Percentiles rank a stretch among this genome's conserved stretches.
Evolutionary conservation across 2,797 vertebrate species (phyloP).

Genomic region (Monodelphis domestica): DNA sequence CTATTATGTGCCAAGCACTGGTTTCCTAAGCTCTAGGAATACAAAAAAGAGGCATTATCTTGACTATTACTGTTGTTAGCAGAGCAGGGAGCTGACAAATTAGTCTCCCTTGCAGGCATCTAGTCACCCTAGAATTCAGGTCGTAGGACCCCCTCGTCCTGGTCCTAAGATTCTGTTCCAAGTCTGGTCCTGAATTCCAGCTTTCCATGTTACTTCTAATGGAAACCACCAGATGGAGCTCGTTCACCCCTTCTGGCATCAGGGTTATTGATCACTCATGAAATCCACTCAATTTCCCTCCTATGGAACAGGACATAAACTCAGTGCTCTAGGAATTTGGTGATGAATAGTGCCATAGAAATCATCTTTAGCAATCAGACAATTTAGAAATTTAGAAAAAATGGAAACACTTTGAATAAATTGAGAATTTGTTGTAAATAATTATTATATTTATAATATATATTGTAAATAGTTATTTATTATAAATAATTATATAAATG

Average conservation of each 20-base stretch:
- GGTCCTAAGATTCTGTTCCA: accelerated
- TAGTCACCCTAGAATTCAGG: not conserved
- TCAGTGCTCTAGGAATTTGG: not conserved
- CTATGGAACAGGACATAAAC: not conserved
- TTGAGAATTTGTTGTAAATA: too few species aligned
- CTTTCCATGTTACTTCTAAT: not conserved
- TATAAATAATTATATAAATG: too few species aligned
- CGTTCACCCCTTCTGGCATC: not conserved
- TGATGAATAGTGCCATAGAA: not conserved
- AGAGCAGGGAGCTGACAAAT: not conserved
- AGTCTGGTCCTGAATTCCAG: not conserved
- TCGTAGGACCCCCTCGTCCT: not conserved
- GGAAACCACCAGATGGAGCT: not conserved
- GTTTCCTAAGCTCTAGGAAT: not conserved
- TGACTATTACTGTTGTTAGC: not conserved
- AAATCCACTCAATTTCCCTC: not conserved
- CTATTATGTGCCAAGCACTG: not conserved
- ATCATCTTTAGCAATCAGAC: not conserved
- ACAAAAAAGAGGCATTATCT: not conserved
- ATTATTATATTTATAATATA: too few species aligned
- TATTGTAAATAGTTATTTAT: too few species aligned
- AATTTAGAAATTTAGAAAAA: too few species aligned
- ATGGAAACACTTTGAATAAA: too few species aligned
- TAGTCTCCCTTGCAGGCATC: not conserved
- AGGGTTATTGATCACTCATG: not conserved